phyloP scores from a whole-genome alignment of 2,797 vertebrate genomes.

The Cygnus olor region DNA sequence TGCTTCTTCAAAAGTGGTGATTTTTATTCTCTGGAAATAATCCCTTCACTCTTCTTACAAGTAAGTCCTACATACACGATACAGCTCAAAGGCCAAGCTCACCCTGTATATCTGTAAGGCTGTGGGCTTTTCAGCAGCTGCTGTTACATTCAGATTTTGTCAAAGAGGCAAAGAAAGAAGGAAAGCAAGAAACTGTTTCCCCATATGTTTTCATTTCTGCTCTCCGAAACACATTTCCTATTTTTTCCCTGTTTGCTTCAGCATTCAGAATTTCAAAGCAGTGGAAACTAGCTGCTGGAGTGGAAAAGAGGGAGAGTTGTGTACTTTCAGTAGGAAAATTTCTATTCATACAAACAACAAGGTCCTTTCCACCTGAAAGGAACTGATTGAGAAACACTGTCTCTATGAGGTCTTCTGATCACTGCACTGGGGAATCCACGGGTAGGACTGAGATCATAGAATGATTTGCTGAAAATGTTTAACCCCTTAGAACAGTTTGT shows the following conservation, averaged over 20 bases:
- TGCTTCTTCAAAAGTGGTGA: constrained; percentile 20
- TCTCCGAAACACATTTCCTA: constrained; percentile 11
- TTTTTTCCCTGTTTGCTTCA: constrained; percentile 18
- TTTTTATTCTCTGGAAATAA: constrained; percentile 17
- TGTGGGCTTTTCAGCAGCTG: not conserved
- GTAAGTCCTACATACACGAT: not conserved
- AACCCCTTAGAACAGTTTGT: constrained; percentile 39
- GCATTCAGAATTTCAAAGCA: constrained; percentile 31
- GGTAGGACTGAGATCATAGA: not conserved
- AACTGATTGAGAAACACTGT: constrained; percentile 41
- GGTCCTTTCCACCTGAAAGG: constrained; percentile 13
- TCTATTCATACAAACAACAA: not conserved
- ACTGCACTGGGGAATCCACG: not conserved
- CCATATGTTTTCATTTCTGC: constrained; percentile 12
- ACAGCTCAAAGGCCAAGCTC: not conserved
- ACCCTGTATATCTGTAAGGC: not conserved
- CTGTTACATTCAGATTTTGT: not conserved
- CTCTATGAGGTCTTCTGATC: not conserved
- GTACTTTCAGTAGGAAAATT: constrained; percentile 11
- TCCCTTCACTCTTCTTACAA: not conserved
- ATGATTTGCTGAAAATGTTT: constrained; percentile 22
- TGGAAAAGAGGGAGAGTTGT: constrained; percentile 42
- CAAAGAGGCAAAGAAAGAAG: not conserved
- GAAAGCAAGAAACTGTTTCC: not conserved
- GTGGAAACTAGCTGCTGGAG: constrained; percentile 8